These are phyloP conservation scores for Drosophila kambysellisi DNA, from an alignment of 2,888 invertebrate genomes.

Conservation along the genomic window DNA sequence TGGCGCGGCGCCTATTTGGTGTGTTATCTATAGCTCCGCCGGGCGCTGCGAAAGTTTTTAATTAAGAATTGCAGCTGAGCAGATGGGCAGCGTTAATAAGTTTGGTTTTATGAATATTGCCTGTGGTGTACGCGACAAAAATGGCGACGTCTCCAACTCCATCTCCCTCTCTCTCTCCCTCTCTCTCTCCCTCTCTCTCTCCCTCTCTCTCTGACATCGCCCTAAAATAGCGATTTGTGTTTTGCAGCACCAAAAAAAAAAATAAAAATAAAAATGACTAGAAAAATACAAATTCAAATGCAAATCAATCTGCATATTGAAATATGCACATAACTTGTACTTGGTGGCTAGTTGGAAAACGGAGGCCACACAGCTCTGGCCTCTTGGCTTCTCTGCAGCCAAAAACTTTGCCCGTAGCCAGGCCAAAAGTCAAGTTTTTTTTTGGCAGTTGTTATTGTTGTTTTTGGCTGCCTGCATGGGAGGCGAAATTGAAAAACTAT, in stretches of 20 bases:
- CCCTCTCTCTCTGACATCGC: background rate
- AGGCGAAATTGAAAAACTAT: slow-evolving; percentile 73
- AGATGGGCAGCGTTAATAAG: slow-evolving; percentile 23
- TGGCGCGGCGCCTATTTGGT: background rate
- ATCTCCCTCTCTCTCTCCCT: background rate
- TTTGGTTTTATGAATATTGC: slow-evolving; percentile 18
- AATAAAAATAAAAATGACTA: background rate
- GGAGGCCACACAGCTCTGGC: background rate
- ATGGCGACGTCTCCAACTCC: background rate
- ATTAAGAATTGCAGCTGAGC: slow-evolving; percentile 58
- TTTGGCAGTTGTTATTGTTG: background rate
- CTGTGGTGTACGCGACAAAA: slow-evolving; percentile 1
- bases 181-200: too few relatives aligned
- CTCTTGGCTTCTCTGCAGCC: slow-evolving; percentile 3
- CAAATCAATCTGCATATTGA: slow-evolving; percentile 73
- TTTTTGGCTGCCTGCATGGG: slow-evolving; percentile 25
- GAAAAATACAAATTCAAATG: slow-evolving; percentile 21
- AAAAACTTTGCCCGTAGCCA: slow-evolving; percentile 49
- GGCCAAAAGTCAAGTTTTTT: slow-evolving; percentile 35
- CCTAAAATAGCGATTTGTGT: slow-evolving; percentile 1
- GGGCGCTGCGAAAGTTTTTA: slow-evolving; percentile 63
- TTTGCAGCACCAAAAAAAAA: background rate
- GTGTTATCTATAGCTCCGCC: slow-evolving; percentile 52
- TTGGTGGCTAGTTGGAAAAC: slow-evolving; percentile 9
- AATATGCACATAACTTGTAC: slow-evolving; percentile 69